Evolutionary conservation across 2,113 vertebrate genomes (phyloP), one percentile per base, ranked within the genome.

Genomic region (Sinocyclocheilus rhinocerous): DNA sequence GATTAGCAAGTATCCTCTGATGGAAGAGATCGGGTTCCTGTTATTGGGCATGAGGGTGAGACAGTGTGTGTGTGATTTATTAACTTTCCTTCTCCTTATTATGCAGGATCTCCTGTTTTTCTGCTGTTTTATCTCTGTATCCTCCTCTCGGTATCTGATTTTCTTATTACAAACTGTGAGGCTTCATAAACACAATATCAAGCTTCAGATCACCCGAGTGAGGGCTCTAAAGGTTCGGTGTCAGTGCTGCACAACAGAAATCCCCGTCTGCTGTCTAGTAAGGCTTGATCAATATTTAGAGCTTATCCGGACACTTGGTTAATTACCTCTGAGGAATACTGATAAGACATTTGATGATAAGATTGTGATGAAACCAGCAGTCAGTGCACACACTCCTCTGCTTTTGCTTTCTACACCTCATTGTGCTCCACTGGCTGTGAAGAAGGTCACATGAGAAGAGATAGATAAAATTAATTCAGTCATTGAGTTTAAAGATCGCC

Each of bases 11-110:
- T 89, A 89, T 85, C 88, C 86, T 67, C 84, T 84, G 33, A 89
- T 89, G 88, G 88, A 89, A 70, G 88, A 89, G 36, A 85, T 89
- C 7, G 88, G 88, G 6, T 89, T 89, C 39, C 84, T 85, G 42
- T 79, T 89, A 59, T 76, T 89, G 39, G 88, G 88, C 42, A 89
- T 89, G 88, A 89, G 86, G 88, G 88, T 89, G 84, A 89, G 88
- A 39, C 15, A 5, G 7, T 15, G 24, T 55, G 24, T 78, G 42
- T 70, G 48, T 29, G 63, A 69, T 55, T 29, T 52, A 8, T 52
- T n/a, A 76, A 57, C 52, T 57, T 59, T 57, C 24, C 16, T 39
- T 16, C 50, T 69, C 13, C 22, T 42, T 12, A 69, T 70, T 69
- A 83, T 76, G 42, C n/a, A 50, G 42, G n/a, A 7, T 69, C 26